Percentiles rank a stretch among this genome's conserved stretches.
Conservation (phyloP, 2,888 invertebrate genomes). For the Asteroscopus sphinx region DNA sequence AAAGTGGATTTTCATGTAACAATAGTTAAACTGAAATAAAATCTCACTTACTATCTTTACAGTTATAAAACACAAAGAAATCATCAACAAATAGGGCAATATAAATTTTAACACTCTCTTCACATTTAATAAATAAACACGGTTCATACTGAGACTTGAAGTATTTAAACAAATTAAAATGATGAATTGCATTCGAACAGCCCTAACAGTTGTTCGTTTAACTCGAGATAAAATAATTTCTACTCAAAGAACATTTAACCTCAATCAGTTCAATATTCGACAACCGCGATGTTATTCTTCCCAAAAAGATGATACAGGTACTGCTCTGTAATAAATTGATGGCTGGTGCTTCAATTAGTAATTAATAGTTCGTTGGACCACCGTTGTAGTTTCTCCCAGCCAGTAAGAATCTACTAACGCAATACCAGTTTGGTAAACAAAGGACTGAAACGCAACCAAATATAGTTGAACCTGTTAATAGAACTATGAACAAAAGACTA, state of each 20-base stretch:
- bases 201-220: constrained; percentile 57
- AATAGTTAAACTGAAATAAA: constrained; percentile 27
- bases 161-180: constrained; percentile 17
- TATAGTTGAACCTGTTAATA: no score
- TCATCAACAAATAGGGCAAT: constrained; percentile 25
- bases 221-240: constrained; percentile 38
- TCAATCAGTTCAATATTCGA: constrained; percentile 30
- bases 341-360: no score
- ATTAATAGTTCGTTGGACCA: no score
- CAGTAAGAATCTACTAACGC: no score
- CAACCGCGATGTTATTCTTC: constrained; percentile 52
- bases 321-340: constrained; percentile 12
- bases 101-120: constrained; percentile 4
- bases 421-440: no score
- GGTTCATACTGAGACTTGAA: constrained; percentile 24
- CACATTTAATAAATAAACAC: constrained; percentile 13
- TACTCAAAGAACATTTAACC: constrained; percentile 38
- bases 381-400: no score
- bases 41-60: constrained; percentile 10
- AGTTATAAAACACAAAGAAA: constrained; percentile 35
- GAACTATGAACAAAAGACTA: no score
- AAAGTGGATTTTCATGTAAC: constrained; percentile 37
- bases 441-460: no score
- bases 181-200: constrained; percentile 70
- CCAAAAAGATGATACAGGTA: constrained; percentile 44